Evolutionary conservation across 1,140 invertebrate genomes (phyloP).

Genomic region (Probaryconus sp.): DNA sequence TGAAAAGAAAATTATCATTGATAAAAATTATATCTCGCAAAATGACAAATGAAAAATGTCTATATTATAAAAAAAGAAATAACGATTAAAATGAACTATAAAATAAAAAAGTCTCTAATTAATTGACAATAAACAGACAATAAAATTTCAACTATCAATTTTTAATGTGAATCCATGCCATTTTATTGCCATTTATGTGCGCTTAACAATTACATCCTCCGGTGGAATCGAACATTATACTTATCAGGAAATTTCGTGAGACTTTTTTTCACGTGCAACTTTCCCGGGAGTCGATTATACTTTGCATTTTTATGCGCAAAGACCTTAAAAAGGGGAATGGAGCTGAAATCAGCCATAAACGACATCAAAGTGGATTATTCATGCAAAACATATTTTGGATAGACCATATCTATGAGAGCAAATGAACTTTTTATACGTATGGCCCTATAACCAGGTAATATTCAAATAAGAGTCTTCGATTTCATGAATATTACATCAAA

Average conservation of each 20-base stretch:
- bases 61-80: too few relatives aligned
- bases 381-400: conserved; percentile 57
- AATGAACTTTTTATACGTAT: conserved; percentile 61
- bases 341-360: conserved; percentile 48
- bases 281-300: background rate
- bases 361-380: conserved; percentile 56
- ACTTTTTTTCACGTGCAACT: conserved; percentile 7
- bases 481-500: conserved; percentile 56
- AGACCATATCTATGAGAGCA: conserved; percentile 49
- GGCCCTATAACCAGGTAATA: conserved; percentile 48
- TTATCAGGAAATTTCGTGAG: conserved; percentile 2
- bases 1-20: too few relatives aligned
- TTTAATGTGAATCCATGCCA: background rate
- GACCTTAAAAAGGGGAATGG: conserved; percentile 24
- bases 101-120: too few relatives aligned
- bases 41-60: too few relatives aligned
- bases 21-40: too few relatives aligned
- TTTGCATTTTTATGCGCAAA: conserved; percentile 43
- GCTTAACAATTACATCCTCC: too few relatives aligned
- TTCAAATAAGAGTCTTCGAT: conserved; percentile 51
- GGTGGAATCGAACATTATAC: conserved; percentile 2
- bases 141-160: too few relatives aligned
- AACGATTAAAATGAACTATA: too few relatives aligned
- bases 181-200: too few relatives aligned
- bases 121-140: too few relatives aligned